Conservation (phyloP, 2,888 invertebrate genomes). For the Tuberolachnus salignus region DNA sequence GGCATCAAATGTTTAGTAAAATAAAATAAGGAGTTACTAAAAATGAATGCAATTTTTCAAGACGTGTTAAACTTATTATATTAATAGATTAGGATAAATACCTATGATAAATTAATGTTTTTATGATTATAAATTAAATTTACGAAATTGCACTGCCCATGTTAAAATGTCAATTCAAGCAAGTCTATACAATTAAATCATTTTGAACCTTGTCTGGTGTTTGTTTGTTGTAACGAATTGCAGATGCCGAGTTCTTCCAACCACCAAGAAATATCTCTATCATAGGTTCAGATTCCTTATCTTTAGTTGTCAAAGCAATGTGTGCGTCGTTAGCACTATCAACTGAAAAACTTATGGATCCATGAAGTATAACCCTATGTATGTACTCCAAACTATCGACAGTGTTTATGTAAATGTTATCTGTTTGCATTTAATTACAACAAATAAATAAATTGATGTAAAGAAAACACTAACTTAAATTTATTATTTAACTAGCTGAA, state of each 20-base stretch:
- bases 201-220: slow-evolving; percentile 75
- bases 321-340: slow-evolving; percentile 76
- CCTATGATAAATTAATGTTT: too few relatives aligned
- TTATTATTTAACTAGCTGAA: too few relatives aligned
- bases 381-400: slow-evolving; percentile 40
- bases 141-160: background rate
- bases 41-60: background rate
- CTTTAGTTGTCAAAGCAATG: slow-evolving; percentile 76
- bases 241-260: slow-evolving; percentile 84
- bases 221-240: slow-evolving; percentile 78
- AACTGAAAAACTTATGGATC: slow-evolving; percentile 64
- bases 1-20: background rate
- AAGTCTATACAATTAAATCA: background rate
- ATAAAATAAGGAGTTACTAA: slow-evolving; percentile 9
- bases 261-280: slow-evolving; percentile 88
- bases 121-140: too few relatives aligned
- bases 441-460: background rate
- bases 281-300: slow-evolving; percentile 77
- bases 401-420: slow-evolving; percentile 51
- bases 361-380: slow-evolving; percentile 43
- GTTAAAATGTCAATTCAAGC: background rate
- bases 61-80: slow-evolving; percentile 11
- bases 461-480: background rate
- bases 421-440: slow-evolving; percentile 17
- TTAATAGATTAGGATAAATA: too few relatives aligned